phyloP scores from a whole-genome alignment of 2,888 invertebrate species.

The Abrostola triplasia region DNA sequence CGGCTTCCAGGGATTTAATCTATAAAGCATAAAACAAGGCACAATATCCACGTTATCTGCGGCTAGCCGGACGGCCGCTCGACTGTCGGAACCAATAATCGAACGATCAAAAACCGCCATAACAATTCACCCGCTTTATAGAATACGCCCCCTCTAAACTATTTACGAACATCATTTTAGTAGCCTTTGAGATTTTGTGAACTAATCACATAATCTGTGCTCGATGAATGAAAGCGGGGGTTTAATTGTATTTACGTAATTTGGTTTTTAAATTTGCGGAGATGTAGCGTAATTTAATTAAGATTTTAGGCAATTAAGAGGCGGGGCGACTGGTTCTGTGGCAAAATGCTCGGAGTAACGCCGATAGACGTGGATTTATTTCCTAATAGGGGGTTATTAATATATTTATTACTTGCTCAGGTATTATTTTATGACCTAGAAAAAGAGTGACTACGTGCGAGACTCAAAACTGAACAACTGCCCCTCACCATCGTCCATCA shows the following conservation, averaged over 20 bases:
- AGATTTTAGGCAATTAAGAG: conserved; percentile 3
- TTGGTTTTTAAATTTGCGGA: conserved; percentile 8
- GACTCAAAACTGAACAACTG: no score
- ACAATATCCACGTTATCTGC: conserved; percentile 29
- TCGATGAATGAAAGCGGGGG: conserved; percentile 8
- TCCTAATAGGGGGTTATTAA: no score
- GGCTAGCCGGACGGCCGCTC: conserved; percentile 10
- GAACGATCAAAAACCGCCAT: conserved; percentile 38
- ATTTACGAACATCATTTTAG: conserved; percentile 32
- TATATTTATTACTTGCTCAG: no score
- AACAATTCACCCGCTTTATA: conserved; percentile 25
- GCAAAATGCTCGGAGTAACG: no score
- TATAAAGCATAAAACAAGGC: conserved; percentile 21
- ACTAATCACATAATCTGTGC: conserved; percentile 31
- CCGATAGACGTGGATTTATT: no score
- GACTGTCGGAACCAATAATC: conserved; percentile 37
- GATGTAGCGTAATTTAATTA: conserved; percentile 1
- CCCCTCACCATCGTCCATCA: no score
- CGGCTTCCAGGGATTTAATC: conserved; percentile 28
- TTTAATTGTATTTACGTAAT: conserved; percentile 14
- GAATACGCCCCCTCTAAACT: conserved; percentile 38
- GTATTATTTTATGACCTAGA: no score
- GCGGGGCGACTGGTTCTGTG: background rate
- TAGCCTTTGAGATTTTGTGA: conserved; percentile 27
- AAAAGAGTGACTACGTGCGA: no score